Evolutionary conservation across 1,140 invertebrate genomes (phyloP).

Genomic region (Apocrypta bakeri): DNA sequence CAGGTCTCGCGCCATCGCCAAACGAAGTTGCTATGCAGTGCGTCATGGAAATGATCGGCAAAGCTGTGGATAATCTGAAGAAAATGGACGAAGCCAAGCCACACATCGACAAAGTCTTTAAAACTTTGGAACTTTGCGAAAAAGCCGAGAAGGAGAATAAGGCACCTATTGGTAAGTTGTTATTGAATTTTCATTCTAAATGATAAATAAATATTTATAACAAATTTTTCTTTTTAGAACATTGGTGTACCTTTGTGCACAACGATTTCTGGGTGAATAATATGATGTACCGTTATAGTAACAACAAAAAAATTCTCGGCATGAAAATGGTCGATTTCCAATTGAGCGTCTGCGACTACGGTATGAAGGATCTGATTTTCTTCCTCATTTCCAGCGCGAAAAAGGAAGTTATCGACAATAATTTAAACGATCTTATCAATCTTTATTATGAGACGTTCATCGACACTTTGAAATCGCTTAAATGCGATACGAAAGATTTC

Average conservation of each 20-base stretch:
- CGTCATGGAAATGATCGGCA: conserved; percentile 63
- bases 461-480: conserved; percentile 60
- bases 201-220: too few species aligned
- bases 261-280: conserved; percentile 81
- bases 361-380: conserved; percentile 78
- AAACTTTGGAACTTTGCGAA: conserved; percentile 58
- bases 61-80: conserved; percentile 59
- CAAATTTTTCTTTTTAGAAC: conserved; percentile 56
- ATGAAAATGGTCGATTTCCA: conserved; percentile 82
- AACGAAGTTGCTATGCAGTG: conserved; percentile 61
- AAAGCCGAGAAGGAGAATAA: conserved; percentile 34
- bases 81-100: conserved; percentile 58
- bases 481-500: conserved; percentile 60
- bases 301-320: conserved; percentile 65
- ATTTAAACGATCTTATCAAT: conserved; percentile 73
- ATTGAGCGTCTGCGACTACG: conserved; percentile 74
- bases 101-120: conserved; percentile 58
- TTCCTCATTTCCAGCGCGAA: conserved; percentile 78
- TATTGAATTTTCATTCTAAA: not conserved
- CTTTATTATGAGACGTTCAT: conserved; percentile 77
- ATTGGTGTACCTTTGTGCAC: conserved; percentile 75
- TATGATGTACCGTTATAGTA: conserved; percentile 75
- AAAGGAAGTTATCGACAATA: conserved; percentile 72
- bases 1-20: conserved; percentile 46
- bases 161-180: not conserved